phyloP scores from a whole-genome alignment of 37 sponge, comb jelly and placozoan species.

The Haliclona indistincta region DNA sequence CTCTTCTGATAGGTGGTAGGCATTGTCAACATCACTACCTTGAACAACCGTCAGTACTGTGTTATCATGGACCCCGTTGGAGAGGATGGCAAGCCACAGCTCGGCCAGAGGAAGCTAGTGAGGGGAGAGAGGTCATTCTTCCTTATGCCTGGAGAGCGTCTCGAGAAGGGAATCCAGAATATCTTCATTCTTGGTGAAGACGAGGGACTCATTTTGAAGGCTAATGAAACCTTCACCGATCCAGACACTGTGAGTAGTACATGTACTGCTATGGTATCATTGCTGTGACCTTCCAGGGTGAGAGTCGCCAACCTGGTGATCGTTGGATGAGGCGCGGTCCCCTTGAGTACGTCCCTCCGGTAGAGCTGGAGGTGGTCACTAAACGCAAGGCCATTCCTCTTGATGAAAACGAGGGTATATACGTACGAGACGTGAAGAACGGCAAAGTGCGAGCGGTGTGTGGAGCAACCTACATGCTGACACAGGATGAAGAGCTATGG shows the following conservation, averaged over 20 bases:
- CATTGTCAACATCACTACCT: slow-evolving; percentile 93
- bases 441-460: slow-evolving; percentile 94
- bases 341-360: slow-evolving; percentile 94
- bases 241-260: slow-evolving; percentile 63
- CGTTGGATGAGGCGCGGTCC: slow-evolving; percentile 99
- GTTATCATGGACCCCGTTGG: slow-evolving; percentile 97
- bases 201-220: slow-evolving; percentile 94
- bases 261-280: background rate
- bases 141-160: slow-evolving; percentile 93
- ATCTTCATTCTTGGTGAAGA: slow-evolving; percentile 97
- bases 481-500: slow-evolving; percentile 99
- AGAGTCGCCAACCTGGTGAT: slow-evolving; percentile 83
- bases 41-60: slow-evolving; percentile 97
- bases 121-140: slow-evolving; percentile 99
- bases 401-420: slow-evolving; percentile 99
- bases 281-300: slow-evolving; percentile 35
- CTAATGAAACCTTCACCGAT: slow-evolving; percentile 82
- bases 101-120: slow-evolving; percentile 97
- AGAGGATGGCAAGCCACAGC: slow-evolving; percentile 93
- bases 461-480: slow-evolving; percentile 98
- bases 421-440: slow-evolving; percentile 95
- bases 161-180: slow-evolving; percentile 97
- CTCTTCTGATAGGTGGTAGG: slow-evolving; percentile 51
- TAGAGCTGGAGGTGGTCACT: slow-evolving; percentile 93
- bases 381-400: slow-evolving; percentile 96